phyloP scores from a whole-genome alignment of 2,888 invertebrate species.

The Morinoia aosen region DNA sequence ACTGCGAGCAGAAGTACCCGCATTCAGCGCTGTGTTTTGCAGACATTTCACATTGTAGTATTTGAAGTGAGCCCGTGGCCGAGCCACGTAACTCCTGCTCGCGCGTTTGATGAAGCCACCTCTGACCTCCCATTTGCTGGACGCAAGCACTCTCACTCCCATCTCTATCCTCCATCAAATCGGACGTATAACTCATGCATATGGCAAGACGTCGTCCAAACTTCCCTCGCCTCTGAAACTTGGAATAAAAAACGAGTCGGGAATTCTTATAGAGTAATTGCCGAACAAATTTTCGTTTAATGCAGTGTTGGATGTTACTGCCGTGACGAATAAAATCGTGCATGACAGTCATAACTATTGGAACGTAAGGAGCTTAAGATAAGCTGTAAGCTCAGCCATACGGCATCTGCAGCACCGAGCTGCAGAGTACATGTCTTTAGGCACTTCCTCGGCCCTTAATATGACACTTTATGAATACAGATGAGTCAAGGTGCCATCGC shows the following conservation, averaged over 20 bases:
- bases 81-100: not conserved
- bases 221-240: not conserved
- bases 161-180: conserved; percentile 21
- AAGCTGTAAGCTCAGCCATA: not conserved
- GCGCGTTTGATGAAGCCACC: conserved; percentile 39
- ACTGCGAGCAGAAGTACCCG: not conserved
- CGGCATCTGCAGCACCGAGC: not conserved
- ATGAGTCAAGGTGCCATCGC: conserved; percentile 50
- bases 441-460: conserved; percentile 43
- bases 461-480: conserved; percentile 50
- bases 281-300: not conserved
- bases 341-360: not conserved
- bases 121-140: conserved; percentile 43
- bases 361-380: not conserved
- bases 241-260: not conserved
- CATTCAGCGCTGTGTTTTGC: not conserved
- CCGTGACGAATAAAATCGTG: not conserved
- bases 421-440: conserved; percentile 30
- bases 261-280: not conserved
- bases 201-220: not conserved
- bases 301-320: not conserved
- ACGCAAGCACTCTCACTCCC: conserved; percentile 35
- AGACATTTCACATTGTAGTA: conserved; percentile 35
- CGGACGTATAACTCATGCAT: conserved; percentile 41
- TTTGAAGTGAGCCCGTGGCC: conserved; percentile 15